Conservation (phyloP, 2,888 invertebrate species). For the Entomobrya multifasciata region DNA sequence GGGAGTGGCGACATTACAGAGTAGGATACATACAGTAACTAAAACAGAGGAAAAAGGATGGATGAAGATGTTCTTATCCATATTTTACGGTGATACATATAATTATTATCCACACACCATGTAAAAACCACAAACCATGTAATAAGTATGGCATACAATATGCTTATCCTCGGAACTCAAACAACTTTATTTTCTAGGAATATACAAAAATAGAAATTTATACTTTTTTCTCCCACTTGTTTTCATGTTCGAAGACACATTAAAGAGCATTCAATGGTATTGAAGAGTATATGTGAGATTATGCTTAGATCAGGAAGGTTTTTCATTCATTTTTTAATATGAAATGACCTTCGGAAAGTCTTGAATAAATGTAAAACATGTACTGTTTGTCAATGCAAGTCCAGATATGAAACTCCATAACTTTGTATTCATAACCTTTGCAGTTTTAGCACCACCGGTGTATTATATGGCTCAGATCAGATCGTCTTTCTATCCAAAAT, state of each 20-base stretch:
- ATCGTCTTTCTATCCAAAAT: not conserved
- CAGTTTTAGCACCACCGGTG: too few species aligned
- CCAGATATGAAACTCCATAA: not conserved
- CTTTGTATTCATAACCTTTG: conserved; percentile 6
- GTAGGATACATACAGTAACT: not conserved
- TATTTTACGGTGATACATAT: not conserved
- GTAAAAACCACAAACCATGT: too few species aligned
- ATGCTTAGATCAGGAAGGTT: too few species aligned
- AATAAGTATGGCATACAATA: too few species aligned
- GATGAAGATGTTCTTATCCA: not conserved
- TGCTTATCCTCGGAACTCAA: too few species aligned
- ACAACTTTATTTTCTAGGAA: too few species aligned
- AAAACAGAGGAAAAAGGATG: conserved; percentile 26
- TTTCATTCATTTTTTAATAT: not conserved
- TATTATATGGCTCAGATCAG: too few species aligned
- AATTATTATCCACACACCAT: too few species aligned
- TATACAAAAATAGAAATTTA: too few species aligned
- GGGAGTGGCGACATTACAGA: conserved; percentile 53
- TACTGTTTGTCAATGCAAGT: not conserved
- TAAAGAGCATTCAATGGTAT: too few species aligned
- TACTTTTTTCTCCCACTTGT: conserved; percentile 32
- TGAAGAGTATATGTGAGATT: too few species aligned
- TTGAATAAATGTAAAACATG: not conserved
- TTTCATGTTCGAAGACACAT: not conserved
- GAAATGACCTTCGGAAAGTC: not conserved